phyloP scores from a whole-genome alignment of 2,797 vertebrate species.

The Coilia nasus region DNA sequence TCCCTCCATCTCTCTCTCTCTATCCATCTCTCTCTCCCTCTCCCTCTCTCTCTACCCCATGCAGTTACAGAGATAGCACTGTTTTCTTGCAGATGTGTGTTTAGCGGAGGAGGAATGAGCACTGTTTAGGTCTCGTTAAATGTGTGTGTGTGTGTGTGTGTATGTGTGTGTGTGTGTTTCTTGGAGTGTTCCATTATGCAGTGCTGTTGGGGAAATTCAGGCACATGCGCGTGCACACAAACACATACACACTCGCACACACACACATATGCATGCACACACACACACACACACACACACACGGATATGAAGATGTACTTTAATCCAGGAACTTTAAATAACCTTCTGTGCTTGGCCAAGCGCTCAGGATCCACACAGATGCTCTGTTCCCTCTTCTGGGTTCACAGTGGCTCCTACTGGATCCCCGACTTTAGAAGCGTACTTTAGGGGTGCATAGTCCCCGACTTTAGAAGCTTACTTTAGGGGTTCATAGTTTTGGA shows the following conservation, averaged over 20 bases:
- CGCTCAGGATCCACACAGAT: no score
- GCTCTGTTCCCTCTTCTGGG: no score
- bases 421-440: no score
- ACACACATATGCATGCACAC: neutral
- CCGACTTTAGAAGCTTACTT: no score
- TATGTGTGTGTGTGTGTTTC: neutral
- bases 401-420: no score
- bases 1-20: neutral
- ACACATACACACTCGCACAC: neutral
- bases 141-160: neutral
- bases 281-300: constrained; percentile 1
- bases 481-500: no score
- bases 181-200: no score
- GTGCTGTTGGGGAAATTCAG: neutral
- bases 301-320: neutral
- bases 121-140: neutral
- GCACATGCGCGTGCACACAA: neutral
- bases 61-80: neutral
- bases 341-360: no score
- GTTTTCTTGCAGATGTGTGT: neutral
- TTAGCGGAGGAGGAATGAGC: neutral
- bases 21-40: neutral
- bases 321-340: no score
- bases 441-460: no score
- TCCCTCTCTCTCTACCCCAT: neutral